Evolutionary conservation across 2,797 vertebrate species (phyloP).

Genomic region (Pangasius mekongensis): DNA sequence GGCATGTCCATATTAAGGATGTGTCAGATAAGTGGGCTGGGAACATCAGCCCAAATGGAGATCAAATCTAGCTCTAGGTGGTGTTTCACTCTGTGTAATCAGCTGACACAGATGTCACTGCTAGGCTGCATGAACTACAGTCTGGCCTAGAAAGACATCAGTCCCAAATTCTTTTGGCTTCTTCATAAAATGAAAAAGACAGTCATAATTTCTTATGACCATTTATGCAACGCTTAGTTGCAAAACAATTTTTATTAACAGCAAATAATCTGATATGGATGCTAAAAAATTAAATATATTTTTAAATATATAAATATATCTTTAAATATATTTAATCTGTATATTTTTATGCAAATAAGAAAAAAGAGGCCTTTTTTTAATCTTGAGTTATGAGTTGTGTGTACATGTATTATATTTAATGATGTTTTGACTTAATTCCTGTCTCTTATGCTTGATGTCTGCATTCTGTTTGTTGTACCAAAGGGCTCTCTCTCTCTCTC

Average conservation of each 20-base stretch:
- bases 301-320: too few species aligned
- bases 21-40: not conserved
- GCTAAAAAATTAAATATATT: too few species aligned
- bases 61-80: not conserved
- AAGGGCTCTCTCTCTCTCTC: not conserved
- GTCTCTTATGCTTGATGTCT: not conserved
- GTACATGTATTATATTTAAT: not conserved
- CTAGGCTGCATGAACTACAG: not conserved
- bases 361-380: not conserved
- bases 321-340: too few species aligned
- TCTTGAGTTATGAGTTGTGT: not conserved
- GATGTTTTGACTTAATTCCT: not conserved
- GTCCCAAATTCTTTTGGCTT: not conserved
- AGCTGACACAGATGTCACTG: not conserved
- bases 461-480: constrained; percentile 8
- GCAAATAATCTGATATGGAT: not conserved
- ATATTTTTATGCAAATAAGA: not conserved
- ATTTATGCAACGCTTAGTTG: not conserved
- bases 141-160: not conserved
- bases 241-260: not conserved
- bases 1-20: not conserved
- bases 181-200: not conserved
- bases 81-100: not conserved
- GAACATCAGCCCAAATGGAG: not conserved
- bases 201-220: too few species aligned